phyloP scores from a whole-genome alignment of 1,140 invertebrate species.

The Pteromalus puparum region DNA sequence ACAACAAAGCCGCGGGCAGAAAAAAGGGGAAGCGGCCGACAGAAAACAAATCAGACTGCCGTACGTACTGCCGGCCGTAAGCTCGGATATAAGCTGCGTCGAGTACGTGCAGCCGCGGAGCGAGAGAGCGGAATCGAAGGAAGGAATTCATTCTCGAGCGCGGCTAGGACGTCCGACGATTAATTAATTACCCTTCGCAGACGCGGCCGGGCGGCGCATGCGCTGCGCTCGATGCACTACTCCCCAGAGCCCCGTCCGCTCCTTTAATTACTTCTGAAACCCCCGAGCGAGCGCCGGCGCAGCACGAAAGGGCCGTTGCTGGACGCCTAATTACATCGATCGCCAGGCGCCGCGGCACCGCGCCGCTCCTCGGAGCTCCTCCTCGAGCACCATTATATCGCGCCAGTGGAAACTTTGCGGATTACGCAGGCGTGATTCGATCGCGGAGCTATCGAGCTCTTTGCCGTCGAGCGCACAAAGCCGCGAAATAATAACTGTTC shows the following conservation, averaged over 20 bases:
- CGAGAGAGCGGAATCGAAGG: slow-evolving; percentile 29
- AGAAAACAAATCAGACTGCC: slow-evolving; percentile 1
- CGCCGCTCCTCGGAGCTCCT: background rate
- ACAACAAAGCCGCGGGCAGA: slow-evolving; percentile 29
- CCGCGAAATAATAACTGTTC: background rate
- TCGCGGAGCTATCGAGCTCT: background rate
- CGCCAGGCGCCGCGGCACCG: slow-evolving; percentile 27
- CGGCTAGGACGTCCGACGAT: slow-evolving; percentile 55
- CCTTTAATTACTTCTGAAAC: slow-evolving; percentile 62
- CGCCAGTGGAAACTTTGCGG: no score
- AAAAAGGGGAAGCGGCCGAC: background rate
- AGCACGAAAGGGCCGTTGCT: slow-evolving; percentile 40
- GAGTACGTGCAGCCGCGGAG: background rate
- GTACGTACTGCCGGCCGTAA: no score
- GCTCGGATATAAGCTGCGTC: background rate
- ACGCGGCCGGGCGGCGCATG: background rate
- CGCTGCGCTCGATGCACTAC: background rate
- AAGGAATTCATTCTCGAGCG: slow-evolving; percentile 46
- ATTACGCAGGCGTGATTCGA: background rate
- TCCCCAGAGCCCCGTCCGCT: background rate
- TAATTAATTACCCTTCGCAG: slow-evolving; percentile 59
- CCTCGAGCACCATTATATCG: background rate
- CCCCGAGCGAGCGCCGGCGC: slow-evolving; percentile 14
- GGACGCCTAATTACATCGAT: slow-evolving; percentile 52
- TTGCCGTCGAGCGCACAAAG: no score